Evolutionary conservation across 2,888 invertebrate species (phyloP), one percentile per base, ranked within the genome.

Genomic region (Pteria penguin): DNA sequence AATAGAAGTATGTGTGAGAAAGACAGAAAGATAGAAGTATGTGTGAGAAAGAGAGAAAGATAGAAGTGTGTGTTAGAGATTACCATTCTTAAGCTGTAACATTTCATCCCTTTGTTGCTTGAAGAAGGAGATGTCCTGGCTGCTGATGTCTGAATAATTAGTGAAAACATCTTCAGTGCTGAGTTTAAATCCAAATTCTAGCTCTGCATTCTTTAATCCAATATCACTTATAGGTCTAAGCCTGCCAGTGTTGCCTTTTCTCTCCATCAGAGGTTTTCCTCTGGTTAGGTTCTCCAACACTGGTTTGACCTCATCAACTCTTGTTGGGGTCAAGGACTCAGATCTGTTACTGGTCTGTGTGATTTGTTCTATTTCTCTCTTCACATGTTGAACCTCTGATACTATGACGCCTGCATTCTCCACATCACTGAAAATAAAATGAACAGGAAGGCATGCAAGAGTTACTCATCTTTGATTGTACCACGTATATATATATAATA

Each of bases 341-440:
- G 5, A 14, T 11, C 14, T 22, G 8, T 27, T 5, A 5, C n/a
- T 24, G 11, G 67, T 61, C 29, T 61, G 52, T 18, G 55, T 27
- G 22, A 45, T 57, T 65, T 74, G 73, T 45, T 8, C 18, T 14
- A 0, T 58, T 70, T 60, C 32, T 69, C 55, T 45, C 5, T 74
- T 71, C 55, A 69, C 62, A 54, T 79, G 36, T 72, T 88, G 88
- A 26, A 87, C 84, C 1, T 79, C 73, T 0, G 86, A 83, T 54
- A 87, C 61, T 1, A 87, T 79, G n/a, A 82, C 70, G 1, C 81
- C 82, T 52, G 80, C 78, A 29, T 88, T 76, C 76, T 86, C 83
- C 31, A 87, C 81, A 58, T 75, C 81, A 75, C 88, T 88, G 77
- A 5, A 77, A 80, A 36, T 65, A 8, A 55, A 55, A 63, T 29